These are phyloP conservation scores for Patiria miniata DNA, from an alignment of 35 echinoderm and acorn worm genomes.

Conservation along the genomic window DNA sequence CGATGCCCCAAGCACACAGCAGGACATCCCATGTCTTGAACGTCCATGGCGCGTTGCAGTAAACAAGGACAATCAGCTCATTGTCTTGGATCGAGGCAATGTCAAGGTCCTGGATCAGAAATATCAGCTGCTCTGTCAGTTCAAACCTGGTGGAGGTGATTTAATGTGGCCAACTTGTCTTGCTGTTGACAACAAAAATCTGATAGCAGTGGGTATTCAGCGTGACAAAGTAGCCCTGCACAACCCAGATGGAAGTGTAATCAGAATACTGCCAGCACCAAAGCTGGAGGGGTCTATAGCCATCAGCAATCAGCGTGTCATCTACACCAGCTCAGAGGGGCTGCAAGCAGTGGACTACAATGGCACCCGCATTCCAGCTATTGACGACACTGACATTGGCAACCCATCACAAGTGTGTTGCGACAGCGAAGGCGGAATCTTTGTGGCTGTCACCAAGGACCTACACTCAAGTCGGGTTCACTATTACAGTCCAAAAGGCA, in stretches of 20 bases:
- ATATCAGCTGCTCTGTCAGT: slow-evolving; percentile 13
- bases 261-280: slow-evolving; percentile 18
- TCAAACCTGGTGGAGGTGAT: not conserved
- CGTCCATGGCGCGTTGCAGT: not conserved
- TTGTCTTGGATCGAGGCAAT: not conserved
- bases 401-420: not conserved
- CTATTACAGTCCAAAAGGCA: not conserved
- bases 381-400: not conserved
- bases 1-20: not conserved
- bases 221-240: not conserved
- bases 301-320: not conserved
- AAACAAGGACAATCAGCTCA: not conserved
- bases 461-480: not conserved
- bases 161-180: not conserved
- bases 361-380: not conserved
- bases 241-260: slow-evolving; percentile 14
- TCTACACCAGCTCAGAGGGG: not conserved
- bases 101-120: not conserved
- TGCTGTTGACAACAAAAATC: slow-evolving; percentile 8
- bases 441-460: not conserved
- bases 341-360: not conserved
- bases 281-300: not conserved
- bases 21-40: not conserved
- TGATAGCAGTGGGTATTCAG: slow-evolving; percentile 36
- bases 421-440: not conserved